Evolutionary conservation across 2,113 vertebrate genomes (phyloP), one percentile per base, ranked within the genome.

Genomic region (Plecotus auritus): DNA sequence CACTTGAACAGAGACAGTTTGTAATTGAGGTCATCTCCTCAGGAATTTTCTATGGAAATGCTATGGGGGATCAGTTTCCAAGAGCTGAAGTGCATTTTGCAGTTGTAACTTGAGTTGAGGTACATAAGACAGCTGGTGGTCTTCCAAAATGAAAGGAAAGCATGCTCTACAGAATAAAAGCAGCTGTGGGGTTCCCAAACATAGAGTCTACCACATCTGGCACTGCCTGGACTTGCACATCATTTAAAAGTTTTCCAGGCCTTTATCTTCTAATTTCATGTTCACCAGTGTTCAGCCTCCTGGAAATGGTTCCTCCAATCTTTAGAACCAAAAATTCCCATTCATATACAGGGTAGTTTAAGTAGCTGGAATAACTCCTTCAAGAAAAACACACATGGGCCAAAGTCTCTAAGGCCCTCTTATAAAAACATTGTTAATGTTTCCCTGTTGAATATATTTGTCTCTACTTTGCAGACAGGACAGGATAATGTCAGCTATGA

Each of bases 91-190:
- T 91, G 91, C 91, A 84, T 80, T 95, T 78, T 92, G 40, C 54
- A 81, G 18, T 86, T 96, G 96, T 95, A 97, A 97, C 64, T 92
- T 95, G 95, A 97, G 91, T 91, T 88, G 89, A 85, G 45, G 70
- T 80, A 83, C 86, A 70, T 28, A 89, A 86, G 86, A 96, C 93
- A 97, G 95, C 95, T 97, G 93, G 91, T 96, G 90, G 69, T 94
- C 93, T 95, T 88, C 83, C 80, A 47, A 89, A 94, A 90, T 66
- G 56, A 96, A 85, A 87, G 47, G 73, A 80, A 95, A 95, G 37
- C 74, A 72, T 90, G 74, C 82, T 82, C 54, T 78, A 80, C 32
- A 92, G 88, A 96, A 82, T 78, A 72, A 88, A 96, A 90, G 82
- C 93, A 95, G 85, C 73, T 92, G 93, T 90, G 85, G 42, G 47